Evolutionary conservation across 2,113 vertebrate species (phyloP), one percentile per base, ranked within the genome.

Genomic region (Fregata magnificens): DNA sequence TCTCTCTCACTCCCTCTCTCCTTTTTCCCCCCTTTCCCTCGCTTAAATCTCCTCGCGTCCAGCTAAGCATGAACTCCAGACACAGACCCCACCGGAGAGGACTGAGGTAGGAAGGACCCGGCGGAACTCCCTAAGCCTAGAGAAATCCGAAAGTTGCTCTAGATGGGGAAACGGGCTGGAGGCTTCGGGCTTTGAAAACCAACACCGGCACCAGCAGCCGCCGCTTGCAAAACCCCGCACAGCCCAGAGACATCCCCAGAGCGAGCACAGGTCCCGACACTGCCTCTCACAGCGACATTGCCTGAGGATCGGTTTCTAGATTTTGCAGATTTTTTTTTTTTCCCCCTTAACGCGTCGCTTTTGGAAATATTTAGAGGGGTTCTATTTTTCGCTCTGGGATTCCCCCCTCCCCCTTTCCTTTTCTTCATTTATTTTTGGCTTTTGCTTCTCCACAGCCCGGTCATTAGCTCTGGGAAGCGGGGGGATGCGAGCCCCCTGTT

Each of bases 41-140:
- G 19, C 70, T 96, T 93, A 97, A 93, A 90, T 70, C 93, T 96
- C 72, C 93, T 89, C 40, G 89, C 93, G 92, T 95, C 96, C 94
- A 95, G 87, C 86, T 94, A 95, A 96, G 78, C 92, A 93, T 70
- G 91, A 95, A 78, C 91, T 93, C 86, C 95, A 86, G 96, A 97
- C 95, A 34, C 93, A 96, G 91, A 96, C 55, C 93, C 92, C 96
- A n/a, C 76, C 73, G 91, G 69, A 95, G 93, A 96, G 55, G 90
- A 97, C 72, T 49, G 94, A 97, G 97, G 97, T 97, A 97, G 97
- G 97, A 97, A 96, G 93, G 93, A 94, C 72, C 53, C 76, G 91
- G 78, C 85, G 62, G 84, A 62, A 42, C 67, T 74, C 53, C 38
- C 78, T 95, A 34, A 93, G 44, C 81, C 72, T 61, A 56, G 82